Percentiles rank a stretch among this genome's conserved stretches.
Evolutionary conservation across 2,888 invertebrate genomes (phyloP).

Genomic region (Pharmacophagus antenor): DNA sequence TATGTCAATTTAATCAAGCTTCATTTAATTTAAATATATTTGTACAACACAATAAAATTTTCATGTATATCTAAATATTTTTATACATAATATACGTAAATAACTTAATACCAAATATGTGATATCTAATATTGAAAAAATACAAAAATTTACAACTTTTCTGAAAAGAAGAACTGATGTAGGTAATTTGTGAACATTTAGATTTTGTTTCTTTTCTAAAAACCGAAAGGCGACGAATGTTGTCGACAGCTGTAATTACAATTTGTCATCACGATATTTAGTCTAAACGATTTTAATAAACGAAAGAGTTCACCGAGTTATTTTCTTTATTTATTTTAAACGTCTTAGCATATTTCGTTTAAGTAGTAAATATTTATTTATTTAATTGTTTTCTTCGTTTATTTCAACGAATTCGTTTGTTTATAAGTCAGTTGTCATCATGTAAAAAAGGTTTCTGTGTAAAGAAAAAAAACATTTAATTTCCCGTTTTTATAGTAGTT

Average conservation of each 20-base stretch:
- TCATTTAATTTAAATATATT: too few relatives aligned
- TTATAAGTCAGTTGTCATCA: not conserved
- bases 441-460: not conserved
- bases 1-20: too few relatives aligned
- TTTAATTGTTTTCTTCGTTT: not conserved
- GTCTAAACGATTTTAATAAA: conserved; percentile 2
- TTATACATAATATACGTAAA: too few relatives aligned
- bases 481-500: conserved; percentile 20
- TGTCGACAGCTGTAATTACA: conserved; percentile 25
- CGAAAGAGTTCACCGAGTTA: not conserved
- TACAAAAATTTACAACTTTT: too few relatives aligned
- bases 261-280: conserved; percentile 20
- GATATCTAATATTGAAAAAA: too few relatives aligned
- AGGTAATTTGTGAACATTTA: not conserved
- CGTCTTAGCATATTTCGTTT: not conserved
- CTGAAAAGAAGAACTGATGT: too few relatives aligned
- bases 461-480: conserved; percentile 11
- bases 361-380: not conserved
- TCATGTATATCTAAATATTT: too few relatives aligned
- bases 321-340: not conserved
- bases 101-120: too few relatives aligned
- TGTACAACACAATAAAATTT: too few relatives aligned
- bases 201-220: conserved; percentile 10
- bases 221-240: conserved; percentile 9
- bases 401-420: not conserved